Base-by-base conservation (phyloP, 1,140 invertebrate species). In the Orchesella cincta region DNA sequence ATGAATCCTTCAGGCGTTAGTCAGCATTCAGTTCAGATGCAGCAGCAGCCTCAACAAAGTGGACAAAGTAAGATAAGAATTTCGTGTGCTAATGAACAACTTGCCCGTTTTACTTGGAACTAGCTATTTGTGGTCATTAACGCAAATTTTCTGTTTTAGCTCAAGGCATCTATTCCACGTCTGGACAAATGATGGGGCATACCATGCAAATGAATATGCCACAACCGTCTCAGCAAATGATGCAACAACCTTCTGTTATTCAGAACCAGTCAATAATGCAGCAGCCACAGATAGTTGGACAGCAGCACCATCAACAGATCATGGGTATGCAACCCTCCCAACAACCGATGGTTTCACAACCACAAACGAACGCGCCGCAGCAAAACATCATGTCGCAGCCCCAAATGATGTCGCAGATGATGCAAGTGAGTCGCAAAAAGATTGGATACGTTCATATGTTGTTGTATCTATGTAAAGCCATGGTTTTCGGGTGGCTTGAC, bases 251-350 rank as follows among this genome's bases (percentile, higher is more conserved):
- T 14, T 8, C 16, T 2, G 74, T 67, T n/a, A 46, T 46, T 51
- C 74, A 64, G 34, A 51, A 62, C n/a, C 77, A 76, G 39, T 57
- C n/a, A n/a, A n/a, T n/a, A n/a, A n/a, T 18, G 67, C 78, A 71
- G 67, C 74, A 64, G 34, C 64, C 29, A 29, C 62, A 76, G 26
- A 73, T 76, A 28, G 64, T 72, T 3, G 26, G 51, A 29, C 76
- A 67, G 31, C 34, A 73, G 51, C 74, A 62, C 16, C 74, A 54
- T 31, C 74, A 36, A 23, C 78, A 28, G 34, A 72, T 34, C 51
- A 76, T 82, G 74, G 20, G 46, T 3, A 77, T 81, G 62, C 77
- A 73, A 36, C 36, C 76, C 31, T 79, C 81, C 28, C 79, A 79
- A 52, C 77, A 76, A 57, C 29, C 73, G 1, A 76, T 80, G 75